Conservation (phyloP, 1,140 invertebrate genomes). For the Drusus annulatus region DNA sequence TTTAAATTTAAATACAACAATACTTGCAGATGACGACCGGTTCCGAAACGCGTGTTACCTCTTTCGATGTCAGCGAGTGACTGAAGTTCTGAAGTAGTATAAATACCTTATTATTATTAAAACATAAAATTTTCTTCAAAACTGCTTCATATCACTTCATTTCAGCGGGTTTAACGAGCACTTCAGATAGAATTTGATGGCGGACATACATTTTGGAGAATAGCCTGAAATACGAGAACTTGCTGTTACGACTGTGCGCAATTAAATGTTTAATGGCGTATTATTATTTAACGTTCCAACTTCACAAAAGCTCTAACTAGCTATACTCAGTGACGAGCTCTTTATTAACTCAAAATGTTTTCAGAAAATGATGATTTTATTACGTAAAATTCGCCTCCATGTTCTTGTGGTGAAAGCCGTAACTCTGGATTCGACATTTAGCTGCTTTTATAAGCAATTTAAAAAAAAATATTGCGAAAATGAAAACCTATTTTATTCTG, state of each 20-base stretch:
- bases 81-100: not conserved
- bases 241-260: conserved; percentile 11
- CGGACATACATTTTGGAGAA: conserved; percentile 3
- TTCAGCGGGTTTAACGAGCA: conserved; percentile 5
- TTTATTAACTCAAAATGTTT: no score
- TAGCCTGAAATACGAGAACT: conserved; percentile 16
- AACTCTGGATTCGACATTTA: no score
- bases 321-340: no score
- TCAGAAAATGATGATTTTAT: no score
- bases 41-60: not conserved
- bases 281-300: not conserved
- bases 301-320: no score
- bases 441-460: no score
- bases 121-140: not conserved
- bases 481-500: no score
- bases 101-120: not conserved
- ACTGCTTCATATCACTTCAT: conserved; percentile 2
- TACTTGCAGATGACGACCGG: no score
- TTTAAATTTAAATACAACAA: no score
- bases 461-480: no score
- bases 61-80: not conserved
- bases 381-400: no score
- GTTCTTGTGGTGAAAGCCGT: no score
- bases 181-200: conserved; percentile 12
- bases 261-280: conserved; percentile 9